Evolutionary conservation across 1,140 invertebrate genomes (phyloP), one percentile per base, ranked within the genome.

Genomic region (Scaptomyza hsui): DNA sequence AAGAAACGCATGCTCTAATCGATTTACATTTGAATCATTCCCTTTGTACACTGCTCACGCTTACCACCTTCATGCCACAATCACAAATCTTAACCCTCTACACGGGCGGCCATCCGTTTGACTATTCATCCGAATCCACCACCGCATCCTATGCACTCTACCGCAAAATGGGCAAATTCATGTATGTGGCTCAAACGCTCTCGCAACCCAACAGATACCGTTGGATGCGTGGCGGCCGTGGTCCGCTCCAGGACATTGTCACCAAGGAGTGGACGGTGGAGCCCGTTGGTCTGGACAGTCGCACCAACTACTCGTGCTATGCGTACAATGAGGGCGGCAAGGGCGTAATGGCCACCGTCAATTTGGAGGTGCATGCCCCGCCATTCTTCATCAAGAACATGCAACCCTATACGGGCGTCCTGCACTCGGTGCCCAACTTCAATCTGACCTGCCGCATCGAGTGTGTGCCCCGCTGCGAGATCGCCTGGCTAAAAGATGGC

Each of bases 371-470:
- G 26, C 93, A 95, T 95, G 97, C 96, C 39, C 95, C 96, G 9
- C 97, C 97, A 15, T 94, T 95, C 48, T 97, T 98, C 91, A 97
- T 98, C 65, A 95, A 95, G 73, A 94, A 95, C 37, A 93, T 97
- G 59, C 94, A 94, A n/a, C 95, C 95, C 1, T 96, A 96, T 92
- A 94, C 94, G 68, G 97, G 96, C n/a, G 95, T 94, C 18, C 93
- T 96, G 7, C 95, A 94, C 90, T 74, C 90, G 18, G 92, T 91
- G 2, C 81, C 92, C 81, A 95, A 95, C 79, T 95, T 97, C 41
- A 96, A 94, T 52, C 93, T 98, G 7, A 95, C 95, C 4, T 98
- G 97, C 90, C 94, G 96, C 72, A 96, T 98, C 16, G 97, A 98
- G 89, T 98, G 97, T 90, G 96, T 94, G 4, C 97, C 97, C 0